Conservation (phyloP, 2,113 vertebrate genomes). For the Misgurnus mizolepis region DNA sequence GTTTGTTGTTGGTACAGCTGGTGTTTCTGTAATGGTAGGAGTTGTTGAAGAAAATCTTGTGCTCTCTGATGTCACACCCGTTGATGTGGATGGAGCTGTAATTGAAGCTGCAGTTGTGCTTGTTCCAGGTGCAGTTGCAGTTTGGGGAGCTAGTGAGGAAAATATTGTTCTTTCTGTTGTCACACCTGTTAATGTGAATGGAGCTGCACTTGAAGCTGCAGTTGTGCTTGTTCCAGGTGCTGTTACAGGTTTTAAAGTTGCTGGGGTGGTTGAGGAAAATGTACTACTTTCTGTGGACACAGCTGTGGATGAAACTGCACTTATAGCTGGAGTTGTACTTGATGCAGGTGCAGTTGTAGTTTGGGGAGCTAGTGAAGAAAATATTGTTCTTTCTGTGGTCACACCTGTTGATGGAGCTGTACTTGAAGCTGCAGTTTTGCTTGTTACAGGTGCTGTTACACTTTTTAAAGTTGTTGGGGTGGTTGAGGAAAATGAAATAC, state of each 20-base stretch:
- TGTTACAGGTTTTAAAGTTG: neutral
- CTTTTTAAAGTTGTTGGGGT: neutral
- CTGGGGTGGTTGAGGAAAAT: neutral
- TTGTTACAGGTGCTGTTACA: neutral
- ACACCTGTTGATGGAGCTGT: no score
- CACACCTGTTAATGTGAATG: neutral
- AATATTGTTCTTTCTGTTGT: neutral
- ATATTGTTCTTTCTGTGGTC: no score
- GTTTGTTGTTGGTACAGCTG: no score
- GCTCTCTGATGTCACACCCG: neutral
- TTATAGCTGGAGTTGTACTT: no score
- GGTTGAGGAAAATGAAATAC: no score
- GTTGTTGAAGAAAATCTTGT: neutral
- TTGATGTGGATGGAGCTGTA: neutral
- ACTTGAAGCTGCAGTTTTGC: neutral
- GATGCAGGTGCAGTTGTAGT: no score
- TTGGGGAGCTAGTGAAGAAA: no score
- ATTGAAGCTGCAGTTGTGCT: neutral
- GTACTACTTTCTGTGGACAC: neutral
- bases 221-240: no score
- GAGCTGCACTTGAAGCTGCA: no score
- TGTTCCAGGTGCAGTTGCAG: no score
- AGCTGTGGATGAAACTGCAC: neutral
- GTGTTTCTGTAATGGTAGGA: neutral
- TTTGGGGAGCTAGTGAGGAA: neutral